A percentile compares a stretch with the other conserved stretches of the same genome.
Evolutionary conservation across 30 jellyfish, hydroid and myxozoan genomes (phyloP).

Genomic region (Phacellophora camtschatica): DNA sequence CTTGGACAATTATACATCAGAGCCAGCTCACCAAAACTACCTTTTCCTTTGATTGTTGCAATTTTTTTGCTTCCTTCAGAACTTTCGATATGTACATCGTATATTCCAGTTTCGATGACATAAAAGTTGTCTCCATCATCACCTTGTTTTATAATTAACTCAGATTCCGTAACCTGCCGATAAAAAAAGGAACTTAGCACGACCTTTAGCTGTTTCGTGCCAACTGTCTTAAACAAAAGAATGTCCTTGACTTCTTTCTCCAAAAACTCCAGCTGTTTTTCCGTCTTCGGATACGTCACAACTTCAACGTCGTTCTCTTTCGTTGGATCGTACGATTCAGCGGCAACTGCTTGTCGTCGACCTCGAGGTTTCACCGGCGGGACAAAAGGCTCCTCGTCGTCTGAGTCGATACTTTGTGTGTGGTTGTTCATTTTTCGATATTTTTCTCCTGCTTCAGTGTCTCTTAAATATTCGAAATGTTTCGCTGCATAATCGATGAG

Average conservation of each 20-base stretch:
- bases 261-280: slow-evolving; percentile 71
- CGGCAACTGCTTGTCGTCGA: slow-evolving; percentile 98
- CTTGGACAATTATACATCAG: slow-evolving; percentile 95
- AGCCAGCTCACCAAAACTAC: slow-evolving; percentile 97
- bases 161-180: slow-evolving; percentile 67
- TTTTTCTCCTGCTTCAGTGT: slow-evolving; percentile 53
- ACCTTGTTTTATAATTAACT: slow-evolving; percentile 86
- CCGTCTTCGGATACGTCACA: slow-evolving; percentile 79
- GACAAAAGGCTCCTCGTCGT: slow-evolving; percentile 56
- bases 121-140: slow-evolving; percentile 98
- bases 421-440: slow-evolving; percentile 14
- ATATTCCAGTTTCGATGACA: slow-evolving; percentile 85
- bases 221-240: slow-evolving; percentile 81
- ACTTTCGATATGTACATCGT: slow-evolving; percentile 71
- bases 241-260: slow-evolving; percentile 84
- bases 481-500: slow-evolving; percentile 66
- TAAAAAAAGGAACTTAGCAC: slow-evolving; percentile 84
- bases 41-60: slow-evolving; percentile 88
- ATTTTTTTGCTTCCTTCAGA: slow-evolving; percentile 58
- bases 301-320: slow-evolving; percentile 74
- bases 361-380: slow-evolving; percentile 90
- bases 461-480: slow-evolving; percentile 43
- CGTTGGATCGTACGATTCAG: slow-evolving; percentile 97
- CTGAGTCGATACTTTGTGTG: slow-evolving; percentile 25
- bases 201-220: slow-evolving; percentile 65